Conservation (phyloP, 2,113 vertebrate genomes). For the Ageneiosus marmoratus region DNA sequence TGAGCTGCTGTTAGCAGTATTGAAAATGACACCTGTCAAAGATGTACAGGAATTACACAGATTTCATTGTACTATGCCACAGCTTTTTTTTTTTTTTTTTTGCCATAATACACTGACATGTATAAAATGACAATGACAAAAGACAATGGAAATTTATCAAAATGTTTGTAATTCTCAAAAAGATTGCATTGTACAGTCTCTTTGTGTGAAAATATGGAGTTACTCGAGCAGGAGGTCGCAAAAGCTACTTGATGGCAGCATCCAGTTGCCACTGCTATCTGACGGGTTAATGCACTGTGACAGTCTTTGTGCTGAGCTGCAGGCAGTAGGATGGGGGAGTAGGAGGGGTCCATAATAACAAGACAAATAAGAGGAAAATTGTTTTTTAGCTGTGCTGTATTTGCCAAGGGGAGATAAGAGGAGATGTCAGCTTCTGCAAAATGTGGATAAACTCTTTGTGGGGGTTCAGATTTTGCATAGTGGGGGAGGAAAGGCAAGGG, state of each 20-base stretch:
- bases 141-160: constrained; percentile 1
- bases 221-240: constrained; percentile 43
- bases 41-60: not conserved
- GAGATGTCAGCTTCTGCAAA: constrained; percentile 54
- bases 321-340: constrained; percentile 47
- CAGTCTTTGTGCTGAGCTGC: constrained; percentile 45
- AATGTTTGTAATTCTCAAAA: not conserved
- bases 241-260: constrained; percentile 54
- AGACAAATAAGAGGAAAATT: constrained; percentile 58
- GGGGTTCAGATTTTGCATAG: constrained; percentile 50
- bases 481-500: constrained; percentile 41
- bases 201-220: constrained; percentile 27
- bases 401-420: constrained; percentile 57
- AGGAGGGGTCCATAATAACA: constrained; percentile 50
- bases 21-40: not conserved
- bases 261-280: constrained; percentile 44
- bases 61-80: not conserved
- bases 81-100: not conserved
- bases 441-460: constrained; percentile 49
- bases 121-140: not conserved
- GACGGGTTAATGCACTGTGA: constrained; percentile 44
- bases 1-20: not conserved
- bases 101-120: not conserved
- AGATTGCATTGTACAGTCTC: not conserved
- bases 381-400: constrained; percentile 50